These are phyloP conservation scores for Phragmatobia fuliginosa DNA, from an alignment of 2,888 invertebrate species.

Conservation along the genomic window DNA sequence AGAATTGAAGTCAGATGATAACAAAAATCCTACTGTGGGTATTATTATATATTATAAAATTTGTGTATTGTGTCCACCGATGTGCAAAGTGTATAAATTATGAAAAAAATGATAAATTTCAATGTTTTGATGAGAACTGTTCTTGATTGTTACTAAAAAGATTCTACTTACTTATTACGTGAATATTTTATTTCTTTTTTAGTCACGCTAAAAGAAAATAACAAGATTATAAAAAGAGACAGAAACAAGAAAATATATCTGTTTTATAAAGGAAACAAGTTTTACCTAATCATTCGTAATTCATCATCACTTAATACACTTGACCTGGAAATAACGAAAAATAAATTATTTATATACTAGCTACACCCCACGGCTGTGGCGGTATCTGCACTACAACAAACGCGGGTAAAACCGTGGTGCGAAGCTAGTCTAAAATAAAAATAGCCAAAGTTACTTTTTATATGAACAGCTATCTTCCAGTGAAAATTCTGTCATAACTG, in stretches of 20 bases:
- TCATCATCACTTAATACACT: conserved; percentile 15
- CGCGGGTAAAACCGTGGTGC: too few species aligned
- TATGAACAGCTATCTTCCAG: too few species aligned
- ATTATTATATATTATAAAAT: too few species aligned
- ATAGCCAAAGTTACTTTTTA: too few species aligned
- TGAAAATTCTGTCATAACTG: too few species aligned
- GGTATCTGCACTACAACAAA: too few species aligned
- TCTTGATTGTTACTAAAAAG: neutral
- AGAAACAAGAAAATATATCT: neutral
- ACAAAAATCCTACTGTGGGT: neutral
- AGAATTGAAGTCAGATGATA: neutral
- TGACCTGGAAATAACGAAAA: conserved; percentile 9
- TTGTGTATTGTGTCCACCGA: too few species aligned
- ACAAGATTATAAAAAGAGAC: neutral
- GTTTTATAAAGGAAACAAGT: neutral
- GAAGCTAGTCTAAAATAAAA: too few species aligned
- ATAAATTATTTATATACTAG: neutral
- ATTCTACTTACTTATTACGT: neutral
- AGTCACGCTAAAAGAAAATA: neutral
- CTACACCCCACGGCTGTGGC: too few species aligned
- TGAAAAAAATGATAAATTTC: neutral
- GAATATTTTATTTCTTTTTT: neutral
- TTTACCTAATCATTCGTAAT: conserved; percentile 21
- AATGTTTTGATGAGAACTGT: neutral
- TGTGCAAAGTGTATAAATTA: too few species aligned